These are phyloP conservation scores for Antheraea yamamai DNA, from an alignment of 2,888 invertebrate genomes.

Conservation along the genomic window DNA sequence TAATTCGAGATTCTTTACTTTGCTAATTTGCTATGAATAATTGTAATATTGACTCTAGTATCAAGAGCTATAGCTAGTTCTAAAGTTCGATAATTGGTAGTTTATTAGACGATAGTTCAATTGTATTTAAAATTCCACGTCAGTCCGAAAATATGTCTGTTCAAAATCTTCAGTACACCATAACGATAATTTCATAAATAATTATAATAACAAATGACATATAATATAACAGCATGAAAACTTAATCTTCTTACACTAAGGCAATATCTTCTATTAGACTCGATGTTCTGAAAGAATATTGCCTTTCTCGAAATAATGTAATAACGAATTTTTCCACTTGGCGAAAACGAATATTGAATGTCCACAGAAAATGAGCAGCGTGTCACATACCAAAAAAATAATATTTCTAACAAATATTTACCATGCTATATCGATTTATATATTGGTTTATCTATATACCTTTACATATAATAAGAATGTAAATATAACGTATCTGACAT, in stretches of 20 bases:
- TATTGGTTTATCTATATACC: not conserved
- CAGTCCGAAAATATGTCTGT: not conserved
- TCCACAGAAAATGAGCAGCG: conserved; percentile 16
- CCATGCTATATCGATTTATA: not conserved
- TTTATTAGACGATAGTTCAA: not conserved
- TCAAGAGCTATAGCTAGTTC: too few species aligned
- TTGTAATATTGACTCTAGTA: too few species aligned
- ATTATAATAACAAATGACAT: conserved; percentile 10
- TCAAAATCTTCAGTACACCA: not conserved
- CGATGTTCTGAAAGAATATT: conserved; percentile 15
- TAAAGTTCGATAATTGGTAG: not conserved
- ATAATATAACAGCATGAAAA: conserved; percentile 28
- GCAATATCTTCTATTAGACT: conserved; percentile 14
- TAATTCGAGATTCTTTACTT: not conserved
- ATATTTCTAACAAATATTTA: not conserved
- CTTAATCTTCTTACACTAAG: conserved; percentile 23
- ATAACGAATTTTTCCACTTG: conserved; percentile 14
- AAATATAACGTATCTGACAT: too few species aligned
- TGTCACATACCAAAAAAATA: not conserved
- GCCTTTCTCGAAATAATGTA: conserved; percentile 20
- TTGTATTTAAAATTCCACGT: not conserved
- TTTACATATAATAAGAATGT: too few species aligned
- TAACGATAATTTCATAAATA: not conserved
- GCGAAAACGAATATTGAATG: conserved; percentile 19
- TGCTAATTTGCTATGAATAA: not conserved